These are phyloP conservation scores for Tethya wilhelma DNA, from an alignment of 37 sponge, comb jelly and placozoan species.

Conservation along the genomic window DNA sequence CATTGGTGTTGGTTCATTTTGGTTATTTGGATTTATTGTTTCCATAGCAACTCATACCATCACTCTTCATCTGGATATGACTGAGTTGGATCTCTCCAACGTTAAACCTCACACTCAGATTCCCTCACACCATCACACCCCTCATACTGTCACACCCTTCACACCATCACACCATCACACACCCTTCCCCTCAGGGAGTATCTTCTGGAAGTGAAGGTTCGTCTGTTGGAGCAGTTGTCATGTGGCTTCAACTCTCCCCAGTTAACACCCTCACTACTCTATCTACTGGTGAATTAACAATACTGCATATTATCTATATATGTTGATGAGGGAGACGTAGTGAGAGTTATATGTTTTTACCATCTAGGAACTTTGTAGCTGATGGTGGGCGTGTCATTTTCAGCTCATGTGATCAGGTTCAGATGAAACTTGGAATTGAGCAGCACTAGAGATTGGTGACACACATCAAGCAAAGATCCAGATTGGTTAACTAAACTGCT, in stretches of 20 bases:
- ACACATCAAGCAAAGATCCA: no score
- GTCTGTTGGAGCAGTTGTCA: constrained; percentile 84
- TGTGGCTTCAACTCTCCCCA: constrained; percentile 82
- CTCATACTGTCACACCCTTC: no score
- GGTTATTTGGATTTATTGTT: no score
- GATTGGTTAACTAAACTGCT: no score
- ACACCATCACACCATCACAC: background rate
- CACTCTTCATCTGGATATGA: constrained; percentile 67
- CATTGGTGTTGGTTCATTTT: no score
- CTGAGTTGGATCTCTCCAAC: constrained; percentile 40
- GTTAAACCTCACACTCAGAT: no score
- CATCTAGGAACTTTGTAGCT: constrained; percentile 28
- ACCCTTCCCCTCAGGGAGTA: constrained; percentile 60
- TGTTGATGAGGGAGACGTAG: no score
- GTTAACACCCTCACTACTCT: constrained; percentile 32
- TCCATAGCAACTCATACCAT: constrained; percentile 79
- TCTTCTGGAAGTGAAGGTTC: constrained; percentile 83
- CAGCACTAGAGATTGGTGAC: no score
- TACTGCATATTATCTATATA: no score
- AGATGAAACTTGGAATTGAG: constrained; percentile 82
- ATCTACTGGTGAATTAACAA: background rate
- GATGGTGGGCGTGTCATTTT: constrained; percentile 58
- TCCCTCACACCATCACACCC: background rate
- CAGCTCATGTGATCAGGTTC: constrained; percentile 69
- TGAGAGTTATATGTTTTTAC: no score